Evolutionary conservation across 2,888 invertebrate genomes (phyloP).

Genomic region (Aphodius sticticus): DNA sequence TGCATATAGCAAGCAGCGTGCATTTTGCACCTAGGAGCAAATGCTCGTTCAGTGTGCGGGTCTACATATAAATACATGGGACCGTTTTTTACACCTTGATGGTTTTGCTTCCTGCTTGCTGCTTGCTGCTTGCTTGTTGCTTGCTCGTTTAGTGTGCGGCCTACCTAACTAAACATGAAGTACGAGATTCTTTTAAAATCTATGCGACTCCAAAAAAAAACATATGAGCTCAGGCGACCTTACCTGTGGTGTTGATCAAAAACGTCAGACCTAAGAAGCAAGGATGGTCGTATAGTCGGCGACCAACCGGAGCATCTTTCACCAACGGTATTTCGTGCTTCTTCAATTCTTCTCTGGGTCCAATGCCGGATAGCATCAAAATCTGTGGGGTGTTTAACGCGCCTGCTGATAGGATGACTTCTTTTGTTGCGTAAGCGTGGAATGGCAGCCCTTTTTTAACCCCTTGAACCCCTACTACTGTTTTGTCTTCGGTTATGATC

Average conservation of each 20-base stretch:
- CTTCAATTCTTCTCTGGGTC: conserved; percentile 68
- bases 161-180: too few species aligned
- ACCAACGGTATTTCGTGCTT: conserved; percentile 66
- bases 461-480: conserved; percentile 70
- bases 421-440: conserved; percentile 70
- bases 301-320: conserved; percentile 74
- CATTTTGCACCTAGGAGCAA: too few species aligned
- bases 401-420: conserved; percentile 87
- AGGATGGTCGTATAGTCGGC: conserved; percentile 70
- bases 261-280: conserved; percentile 62
- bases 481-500: conserved; percentile 64
- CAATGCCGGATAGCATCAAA: conserved; percentile 85
- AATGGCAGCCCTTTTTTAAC: conserved; percentile 51
- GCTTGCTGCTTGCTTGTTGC: too few species aligned
- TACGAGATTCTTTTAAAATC: too few species aligned
- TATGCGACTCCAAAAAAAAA: too few species aligned
- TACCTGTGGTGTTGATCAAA: conserved; percentile 59
- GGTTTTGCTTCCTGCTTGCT: too few species aligned
- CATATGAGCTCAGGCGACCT: conserved; percentile 27
- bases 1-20: too few species aligned
- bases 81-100: too few species aligned
- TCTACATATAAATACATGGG: too few species aligned
- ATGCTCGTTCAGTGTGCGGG: too few species aligned
- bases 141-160: too few species aligned
- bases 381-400: conserved; percentile 90